Evolutionary conservation across 2,113 vertebrate genomes (phyloP).

Genomic region (Cebidichthys violaceus): DNA sequence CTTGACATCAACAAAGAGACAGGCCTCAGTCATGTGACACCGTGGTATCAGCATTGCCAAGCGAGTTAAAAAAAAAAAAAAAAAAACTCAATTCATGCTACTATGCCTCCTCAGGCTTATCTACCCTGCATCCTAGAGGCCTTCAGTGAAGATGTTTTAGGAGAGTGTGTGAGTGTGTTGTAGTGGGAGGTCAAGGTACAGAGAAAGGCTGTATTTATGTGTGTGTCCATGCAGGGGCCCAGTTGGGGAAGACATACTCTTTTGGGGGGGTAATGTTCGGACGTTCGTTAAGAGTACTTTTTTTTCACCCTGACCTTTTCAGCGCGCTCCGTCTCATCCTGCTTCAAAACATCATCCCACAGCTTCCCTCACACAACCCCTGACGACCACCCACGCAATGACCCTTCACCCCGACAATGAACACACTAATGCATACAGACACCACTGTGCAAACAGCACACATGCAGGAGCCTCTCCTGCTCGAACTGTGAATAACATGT

Average conservation of each 20-base stretch:
- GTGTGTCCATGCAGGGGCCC: conserved; percentile 52
- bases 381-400: conserved; percentile 66
- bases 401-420: conserved; percentile 56
- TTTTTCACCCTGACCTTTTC: conserved; percentile 22
- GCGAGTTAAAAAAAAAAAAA: conserved; percentile 19
- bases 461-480: conserved; percentile 26
- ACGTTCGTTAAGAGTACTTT: conserved; percentile 38
- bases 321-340: conserved; percentile 25
- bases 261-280: conserved; percentile 39
- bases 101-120: conserved; percentile 5
- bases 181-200: conserved; percentile 45
- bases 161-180: conserved; percentile 13
- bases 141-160: conserved; percentile 1
- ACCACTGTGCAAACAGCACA: conserved; percentile 47
- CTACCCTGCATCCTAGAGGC: conserved; percentile 19
- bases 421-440: conserved; percentile 43
- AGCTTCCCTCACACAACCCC: conserved; percentile 48
- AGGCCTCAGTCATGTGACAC: conserved; percentile 29
- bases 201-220: conserved; percentile 35
- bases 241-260: conserved; percentile 27
- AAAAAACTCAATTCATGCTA: neutral
- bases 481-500: conserved; percentile 59
- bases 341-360: conserved; percentile 69
- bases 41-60: conserved; percentile 1
- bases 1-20: conserved; percentile 15